Conservation (phyloP, 2,797 vertebrate genomes). For the Hirundo rustica region DNA sequence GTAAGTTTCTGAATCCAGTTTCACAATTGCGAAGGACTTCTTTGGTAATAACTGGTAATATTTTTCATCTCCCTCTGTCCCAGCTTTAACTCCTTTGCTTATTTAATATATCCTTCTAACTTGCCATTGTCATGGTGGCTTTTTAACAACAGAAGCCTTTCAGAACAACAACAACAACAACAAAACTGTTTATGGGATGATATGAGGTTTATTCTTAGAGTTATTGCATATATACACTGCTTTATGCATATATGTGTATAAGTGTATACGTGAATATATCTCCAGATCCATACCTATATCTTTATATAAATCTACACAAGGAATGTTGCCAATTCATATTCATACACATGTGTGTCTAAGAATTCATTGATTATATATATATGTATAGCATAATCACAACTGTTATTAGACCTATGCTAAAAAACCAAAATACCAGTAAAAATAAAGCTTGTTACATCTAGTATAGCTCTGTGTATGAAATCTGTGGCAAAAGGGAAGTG, state of each 20-base stretch:
- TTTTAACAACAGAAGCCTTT: background rate
- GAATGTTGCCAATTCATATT: background rate
- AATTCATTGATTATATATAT: background rate
- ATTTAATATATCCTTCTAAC: background rate
- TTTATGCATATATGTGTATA: background rate
- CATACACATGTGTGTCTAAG: background rate
- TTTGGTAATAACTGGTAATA: background rate
- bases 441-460: background rate
- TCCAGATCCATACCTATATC: background rate
- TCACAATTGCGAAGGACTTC: background rate
- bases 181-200: background rate
- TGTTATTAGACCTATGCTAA: background rate
- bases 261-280: background rate
- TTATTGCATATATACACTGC: background rate
- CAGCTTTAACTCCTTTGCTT: background rate
- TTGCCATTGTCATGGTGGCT: background rate
- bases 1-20: background rate
- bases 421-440: background rate
- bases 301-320: background rate
- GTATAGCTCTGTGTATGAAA: background rate
- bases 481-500: background rate
- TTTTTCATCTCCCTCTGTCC: background rate
- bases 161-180: background rate
- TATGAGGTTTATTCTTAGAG: background rate
- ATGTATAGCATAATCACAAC: background rate